Evolutionary conservation across 2,888 invertebrate genomes (phyloP).

Genomic region (Thysanoteuthis rhombus): DNA sequence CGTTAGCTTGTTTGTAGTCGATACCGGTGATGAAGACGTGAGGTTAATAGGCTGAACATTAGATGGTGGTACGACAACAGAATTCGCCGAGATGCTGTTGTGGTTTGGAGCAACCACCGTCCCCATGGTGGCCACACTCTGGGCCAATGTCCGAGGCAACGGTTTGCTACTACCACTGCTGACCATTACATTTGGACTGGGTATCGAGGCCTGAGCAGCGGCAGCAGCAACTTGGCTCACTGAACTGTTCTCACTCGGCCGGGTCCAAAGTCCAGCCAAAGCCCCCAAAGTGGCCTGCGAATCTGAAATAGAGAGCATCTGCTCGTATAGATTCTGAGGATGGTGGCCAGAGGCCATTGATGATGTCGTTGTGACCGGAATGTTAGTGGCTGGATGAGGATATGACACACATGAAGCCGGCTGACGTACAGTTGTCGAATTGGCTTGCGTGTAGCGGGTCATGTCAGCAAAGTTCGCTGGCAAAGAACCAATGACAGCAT

Average conservation of each 20-base stretch:
- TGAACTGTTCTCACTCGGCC: conserved; percentile 21
- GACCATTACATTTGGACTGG: conserved; percentile 26
- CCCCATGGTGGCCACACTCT: neutral
- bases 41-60: conserved; percentile 25
- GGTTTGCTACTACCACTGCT: conserved; percentile 21
- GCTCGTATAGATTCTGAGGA: conserved; percentile 14
- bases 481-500: conserved; percentile 20
- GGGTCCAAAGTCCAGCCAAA: conserved; percentile 27
- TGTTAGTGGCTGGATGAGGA: conserved; percentile 27
- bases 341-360: conserved; percentile 19
- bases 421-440: conserved; percentile 14
- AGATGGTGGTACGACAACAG: neutral
- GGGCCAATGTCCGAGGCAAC: conserved; percentile 17
- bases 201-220: conserved; percentile 1
- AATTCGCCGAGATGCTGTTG: conserved; percentile 22
- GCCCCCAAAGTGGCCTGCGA: neutral
- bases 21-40: neutral
- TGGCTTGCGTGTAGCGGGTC: conserved; percentile 30
- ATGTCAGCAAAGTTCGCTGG: conserved; percentile 18
- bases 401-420: conserved; percentile 23
- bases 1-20: conserved; percentile 13
- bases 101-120: neutral
- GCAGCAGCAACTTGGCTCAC: neutral
- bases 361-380: conserved; percentile 29
- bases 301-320: conserved; percentile 25